Evolutionary conservation across 2,113 vertebrate genomes (phyloP).

Genomic region (Sapajus apella): DNA sequence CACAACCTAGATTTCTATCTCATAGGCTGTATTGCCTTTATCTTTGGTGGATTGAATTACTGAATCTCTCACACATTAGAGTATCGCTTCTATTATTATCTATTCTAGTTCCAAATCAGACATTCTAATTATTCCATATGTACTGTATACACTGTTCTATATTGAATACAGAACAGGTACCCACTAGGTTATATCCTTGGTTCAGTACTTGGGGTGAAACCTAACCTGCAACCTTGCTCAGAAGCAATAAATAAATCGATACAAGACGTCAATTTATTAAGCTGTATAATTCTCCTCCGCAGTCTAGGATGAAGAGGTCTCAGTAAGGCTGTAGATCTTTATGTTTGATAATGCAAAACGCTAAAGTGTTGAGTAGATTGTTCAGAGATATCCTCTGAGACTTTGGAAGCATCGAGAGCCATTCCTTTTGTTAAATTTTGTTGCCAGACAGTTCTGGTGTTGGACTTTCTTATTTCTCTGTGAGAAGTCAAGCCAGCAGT

Average conservation of each 20-base stretch:
- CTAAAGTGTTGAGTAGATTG: neutral
- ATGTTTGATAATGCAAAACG: neutral
- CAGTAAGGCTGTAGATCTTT: neutral
- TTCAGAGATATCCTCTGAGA: neutral
- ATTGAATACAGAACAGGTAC: neutral
- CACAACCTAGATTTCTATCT: neutral
- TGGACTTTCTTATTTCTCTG: neutral
- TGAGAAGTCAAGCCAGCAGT: neutral
- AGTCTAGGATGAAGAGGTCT: neutral
- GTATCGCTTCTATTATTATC: neutral
- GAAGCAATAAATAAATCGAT: neutral
- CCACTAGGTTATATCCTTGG: neutral
- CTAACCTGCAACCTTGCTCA: neutral
- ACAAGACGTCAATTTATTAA: neutral
- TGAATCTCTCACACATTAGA: neutral
- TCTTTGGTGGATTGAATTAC: neutral
- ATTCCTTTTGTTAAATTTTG: conserved; percentile 4
- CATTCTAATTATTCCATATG: no score
- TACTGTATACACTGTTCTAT: no score
- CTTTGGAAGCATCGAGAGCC: neutral
- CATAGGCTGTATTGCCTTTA: neutral
- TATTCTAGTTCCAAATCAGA: neutral
- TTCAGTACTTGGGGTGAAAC: neutral
- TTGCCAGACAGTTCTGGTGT: neutral
- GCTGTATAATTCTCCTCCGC: neutral